phyloP scores from a whole-genome alignment of 2,888 invertebrate species.

The Amiota mariae region DNA sequence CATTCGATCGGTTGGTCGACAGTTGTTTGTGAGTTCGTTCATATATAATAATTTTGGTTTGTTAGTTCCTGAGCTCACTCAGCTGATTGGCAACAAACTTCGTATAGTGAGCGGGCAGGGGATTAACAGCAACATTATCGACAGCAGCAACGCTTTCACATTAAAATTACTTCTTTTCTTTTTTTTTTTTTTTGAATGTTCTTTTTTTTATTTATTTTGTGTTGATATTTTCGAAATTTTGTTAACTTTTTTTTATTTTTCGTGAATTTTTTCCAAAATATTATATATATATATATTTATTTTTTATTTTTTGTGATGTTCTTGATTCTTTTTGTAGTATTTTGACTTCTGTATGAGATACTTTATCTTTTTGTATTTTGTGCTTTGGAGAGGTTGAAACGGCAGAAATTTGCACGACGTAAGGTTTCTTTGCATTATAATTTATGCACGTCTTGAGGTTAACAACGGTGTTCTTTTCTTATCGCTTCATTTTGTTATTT shows the following conservation, averaged over 20 bases:
- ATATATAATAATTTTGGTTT: too few species aligned
- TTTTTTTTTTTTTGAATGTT: slow-evolving; percentile 33
- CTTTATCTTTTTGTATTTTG: slow-evolving; percentile 35
- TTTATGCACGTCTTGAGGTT: slow-evolving; percentile 65
- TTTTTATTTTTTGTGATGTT: slow-evolving; percentile 49
- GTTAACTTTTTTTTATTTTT: slow-evolving; percentile 39
- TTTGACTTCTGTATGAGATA: slow-evolving; percentile 11
- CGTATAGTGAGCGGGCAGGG: slow-evolving; percentile 14
- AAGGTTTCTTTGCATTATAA: slow-evolving; percentile 50
- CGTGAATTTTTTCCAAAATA: neutral
- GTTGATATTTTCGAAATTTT: neutral
- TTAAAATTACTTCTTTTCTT: slow-evolving; percentile 48
- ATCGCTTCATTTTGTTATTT: slow-evolving; percentile 19
- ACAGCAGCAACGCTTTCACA: slow-evolving; percentile 67
- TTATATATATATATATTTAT: slow-evolving; percentile 34
- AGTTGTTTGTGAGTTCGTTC: slow-evolving; percentile 39
- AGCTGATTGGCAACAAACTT: slow-evolving; percentile 54
- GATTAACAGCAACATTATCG: slow-evolving; percentile 40
- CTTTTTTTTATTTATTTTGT: neutral
- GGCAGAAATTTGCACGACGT: neutral
- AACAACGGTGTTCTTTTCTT: slow-evolving; percentile 57
- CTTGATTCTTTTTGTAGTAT: neutral
- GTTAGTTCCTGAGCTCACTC: slow-evolving; percentile 42
- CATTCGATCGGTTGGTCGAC: slow-evolving; percentile 24
- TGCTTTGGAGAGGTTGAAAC: too few species aligned